These are phyloP conservation scores for Epirrita christyi DNA, from an alignment of 2,888 invertebrate genomes.

Conservation along the genomic window DNA sequence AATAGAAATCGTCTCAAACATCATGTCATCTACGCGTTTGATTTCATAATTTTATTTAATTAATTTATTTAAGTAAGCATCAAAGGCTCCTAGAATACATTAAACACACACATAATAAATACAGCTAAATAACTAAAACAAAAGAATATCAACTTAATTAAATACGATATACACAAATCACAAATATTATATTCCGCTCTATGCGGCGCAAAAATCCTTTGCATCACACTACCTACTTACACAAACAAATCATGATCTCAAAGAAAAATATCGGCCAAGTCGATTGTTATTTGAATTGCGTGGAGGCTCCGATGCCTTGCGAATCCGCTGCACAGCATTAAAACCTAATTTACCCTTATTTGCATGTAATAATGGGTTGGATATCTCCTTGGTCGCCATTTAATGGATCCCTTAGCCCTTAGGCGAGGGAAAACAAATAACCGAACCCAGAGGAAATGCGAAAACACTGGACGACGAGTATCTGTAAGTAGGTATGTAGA, in stretches of 20 bases:
- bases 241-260: neutral
- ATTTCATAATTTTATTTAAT: no score
- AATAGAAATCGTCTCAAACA: no score
- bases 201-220: no score
- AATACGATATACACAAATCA: no score
- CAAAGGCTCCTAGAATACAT: no score
- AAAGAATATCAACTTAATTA: no score
- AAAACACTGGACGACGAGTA: constrained; percentile 11
- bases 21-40: no score
- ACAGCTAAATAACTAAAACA: no score
- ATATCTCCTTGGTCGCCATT: constrained; percentile 36
- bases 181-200: no score
- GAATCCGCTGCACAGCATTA: constrained; percentile 38
- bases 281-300: neutral
- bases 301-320: constrained; percentile 12
- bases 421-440: constrained; percentile 44
- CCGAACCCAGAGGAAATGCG: constrained; percentile 27
- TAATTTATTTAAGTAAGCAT: no score
- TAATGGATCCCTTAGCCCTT: constrained; percentile 39
- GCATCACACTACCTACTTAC: neutral
- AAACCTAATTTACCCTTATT: constrained; percentile 50
- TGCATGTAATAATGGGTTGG: constrained; percentile 51
- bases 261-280: constrained; percentile 1
- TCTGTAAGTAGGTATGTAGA: neutral
- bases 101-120: no score